Percentiles rank a stretch among this genome's conserved stretches.
Evolutionary conservation across 2,797 vertebrate genomes (phyloP).

Genomic region (Cynopterus sphinx): DNA sequence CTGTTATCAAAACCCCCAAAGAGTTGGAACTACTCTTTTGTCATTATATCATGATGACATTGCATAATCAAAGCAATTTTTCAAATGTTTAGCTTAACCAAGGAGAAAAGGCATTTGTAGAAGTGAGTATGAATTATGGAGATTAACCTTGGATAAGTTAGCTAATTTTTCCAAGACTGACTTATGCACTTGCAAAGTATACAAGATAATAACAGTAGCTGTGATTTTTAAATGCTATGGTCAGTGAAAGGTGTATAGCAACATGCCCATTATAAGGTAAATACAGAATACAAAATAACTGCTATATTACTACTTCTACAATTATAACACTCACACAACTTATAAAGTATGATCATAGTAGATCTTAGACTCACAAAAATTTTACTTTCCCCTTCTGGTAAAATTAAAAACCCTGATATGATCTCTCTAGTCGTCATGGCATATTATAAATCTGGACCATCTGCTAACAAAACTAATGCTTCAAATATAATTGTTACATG

Average conservation of each 20-base stretch:
- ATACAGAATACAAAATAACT: background rate
- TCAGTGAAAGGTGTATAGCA: background rate
- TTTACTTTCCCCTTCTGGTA: background rate
- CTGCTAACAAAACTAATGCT: background rate
- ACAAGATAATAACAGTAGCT: background rate
- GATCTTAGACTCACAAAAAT: background rate
- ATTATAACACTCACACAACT: background rate
- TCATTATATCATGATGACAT: background rate
- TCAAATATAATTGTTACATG: background rate
- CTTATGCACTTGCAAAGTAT: background rate
- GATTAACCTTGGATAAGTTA: background rate
- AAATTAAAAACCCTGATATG: slow-evolving; percentile 7
- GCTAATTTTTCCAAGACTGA: background rate
- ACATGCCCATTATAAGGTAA: background rate
- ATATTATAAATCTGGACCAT: background rate
- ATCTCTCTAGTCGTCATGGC: background rate
- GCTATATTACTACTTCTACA: background rate
- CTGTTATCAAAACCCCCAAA: background rate
- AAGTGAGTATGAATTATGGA: background rate
- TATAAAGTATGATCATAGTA: background rate
- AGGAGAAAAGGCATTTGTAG: background rate
- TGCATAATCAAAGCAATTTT: background rate
- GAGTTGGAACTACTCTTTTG: background rate
- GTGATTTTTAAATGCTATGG: background rate
- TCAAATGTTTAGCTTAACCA: background rate